Evolutionary conservation across 1,140 invertebrate species (phyloP).

Genomic region (Anastatus disparis): DNA sequence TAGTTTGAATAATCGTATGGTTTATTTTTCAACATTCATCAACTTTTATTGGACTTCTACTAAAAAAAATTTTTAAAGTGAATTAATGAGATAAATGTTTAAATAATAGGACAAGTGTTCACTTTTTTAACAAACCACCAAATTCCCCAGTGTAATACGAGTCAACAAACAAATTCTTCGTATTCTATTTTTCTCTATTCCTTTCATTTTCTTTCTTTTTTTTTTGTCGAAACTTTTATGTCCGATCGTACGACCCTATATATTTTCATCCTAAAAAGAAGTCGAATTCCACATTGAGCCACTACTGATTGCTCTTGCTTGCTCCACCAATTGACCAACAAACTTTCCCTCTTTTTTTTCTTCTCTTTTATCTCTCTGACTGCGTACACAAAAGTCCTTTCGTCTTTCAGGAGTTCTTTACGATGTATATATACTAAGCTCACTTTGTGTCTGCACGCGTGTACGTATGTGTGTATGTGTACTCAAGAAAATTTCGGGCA

Average conservation of each 20-base stretch:
- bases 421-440: not conserved
- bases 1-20: too few relatives aligned
- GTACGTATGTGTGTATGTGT: too few relatives aligned
- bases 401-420: not conserved
- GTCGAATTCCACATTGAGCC: not conserved
- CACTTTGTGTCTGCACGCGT: too few relatives aligned
- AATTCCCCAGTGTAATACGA: not conserved
- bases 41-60: too few relatives aligned
- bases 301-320: not conserved
- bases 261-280: not conserved
- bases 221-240: not conserved
- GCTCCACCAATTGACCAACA: not conserved
- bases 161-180: conserved; percentile 20
- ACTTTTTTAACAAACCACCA: not conserved
- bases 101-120: too few relatives aligned
- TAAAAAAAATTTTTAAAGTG: too few relatives aligned
- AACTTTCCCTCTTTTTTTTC: conserved; percentile 27
- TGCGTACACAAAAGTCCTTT: not conserved
- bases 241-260: not conserved
- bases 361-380: not conserved
- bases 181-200: too few relatives aligned
- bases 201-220: not conserved
- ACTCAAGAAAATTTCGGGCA: conserved; percentile 7
- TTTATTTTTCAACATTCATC: too few relatives aligned
- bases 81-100: too few relatives aligned